phyloP scores from a whole-genome alignment of 2,797 vertebrate species.

The Manis crassicaudata region DNA sequence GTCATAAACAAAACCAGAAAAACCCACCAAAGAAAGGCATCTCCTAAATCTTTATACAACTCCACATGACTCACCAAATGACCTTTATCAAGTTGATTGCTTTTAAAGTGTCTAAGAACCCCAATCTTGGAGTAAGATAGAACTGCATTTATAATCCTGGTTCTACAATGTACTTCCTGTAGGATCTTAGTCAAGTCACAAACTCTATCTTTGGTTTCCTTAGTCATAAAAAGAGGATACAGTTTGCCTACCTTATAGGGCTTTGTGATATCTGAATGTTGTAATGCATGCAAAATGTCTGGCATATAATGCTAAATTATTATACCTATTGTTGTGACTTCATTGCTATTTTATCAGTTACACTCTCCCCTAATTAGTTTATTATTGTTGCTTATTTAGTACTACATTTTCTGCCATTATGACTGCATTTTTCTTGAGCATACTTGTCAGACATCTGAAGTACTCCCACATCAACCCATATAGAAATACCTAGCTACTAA shows the following conservation, averaged over 20 bases:
- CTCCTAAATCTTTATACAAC: not conserved
- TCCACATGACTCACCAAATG: not conserved
- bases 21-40: not conserved
- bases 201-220: slow-evolving; percentile 1
- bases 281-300: not conserved
- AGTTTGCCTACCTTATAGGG: not conserved
- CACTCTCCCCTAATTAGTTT: not conserved
- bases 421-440: not conserved
- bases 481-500: not conserved
- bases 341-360: not conserved
- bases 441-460: not conserved
- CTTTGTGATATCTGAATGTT: not conserved
- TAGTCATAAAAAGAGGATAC: not conserved
- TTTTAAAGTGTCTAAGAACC: not conserved
- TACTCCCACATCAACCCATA: not conserved
- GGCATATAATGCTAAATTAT: not conserved
- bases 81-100: not conserved
- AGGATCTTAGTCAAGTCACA: not conserved
- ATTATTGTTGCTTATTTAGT: not conserved
- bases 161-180: not conserved
- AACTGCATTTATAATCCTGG: not conserved
- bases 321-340: not conserved
- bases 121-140: not conserved
- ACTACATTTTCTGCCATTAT: not conserved
- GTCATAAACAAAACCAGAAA: not conserved